Evolutionary conservation across 2,797 vertebrate genomes (phyloP).

Genomic region (Spinus pinus): DNA sequence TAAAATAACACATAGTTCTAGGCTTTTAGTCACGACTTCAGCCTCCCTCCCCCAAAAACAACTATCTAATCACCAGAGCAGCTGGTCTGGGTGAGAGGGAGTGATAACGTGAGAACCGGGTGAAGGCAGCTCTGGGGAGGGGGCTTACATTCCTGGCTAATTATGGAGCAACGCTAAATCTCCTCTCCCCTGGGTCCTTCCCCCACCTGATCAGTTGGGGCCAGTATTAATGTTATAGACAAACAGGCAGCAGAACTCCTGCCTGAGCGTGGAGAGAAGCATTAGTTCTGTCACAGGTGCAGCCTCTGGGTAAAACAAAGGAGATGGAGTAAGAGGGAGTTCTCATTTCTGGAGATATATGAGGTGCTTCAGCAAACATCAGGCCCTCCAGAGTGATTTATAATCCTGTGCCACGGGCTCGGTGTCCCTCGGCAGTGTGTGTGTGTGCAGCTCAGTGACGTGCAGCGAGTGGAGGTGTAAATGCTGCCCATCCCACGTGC

Average conservation of each 20-base stretch:
- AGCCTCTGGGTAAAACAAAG: conserved; percentile 7
- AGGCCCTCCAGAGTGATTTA: neutral
- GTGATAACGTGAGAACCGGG: conserved; percentile 32
- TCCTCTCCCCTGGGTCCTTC: neutral
- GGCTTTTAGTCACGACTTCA: conserved; percentile 68
- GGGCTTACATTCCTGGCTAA: conserved; percentile 31
- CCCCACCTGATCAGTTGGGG: neutral
- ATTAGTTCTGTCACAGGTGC: neutral
- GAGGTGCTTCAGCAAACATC: conserved; percentile 1
- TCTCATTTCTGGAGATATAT: neutral
- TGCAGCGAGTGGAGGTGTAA: neutral
- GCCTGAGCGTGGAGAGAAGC: neutral
- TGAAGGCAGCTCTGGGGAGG: conserved; percentile 34
- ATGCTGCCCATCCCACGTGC: accelerated
- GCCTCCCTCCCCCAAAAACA: conserved; percentile 41
- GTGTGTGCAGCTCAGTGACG: neutral
- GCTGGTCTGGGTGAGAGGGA: conserved; percentile 62
- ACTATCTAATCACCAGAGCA: conserved; percentile 52
- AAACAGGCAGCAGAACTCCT: conserved; percentile 7
- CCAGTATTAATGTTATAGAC: conserved; percentile 18
- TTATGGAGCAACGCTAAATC: neutral
- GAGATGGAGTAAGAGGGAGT: neutral
- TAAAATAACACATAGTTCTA: conserved; percentile 66
- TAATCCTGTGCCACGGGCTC: neutral
- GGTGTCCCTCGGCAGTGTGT: neutral